Evolutionary conservation across 1,140 invertebrate species (phyloP), one percentile per base, ranked within the genome.

Genomic region (Oscheius sp.): DNA sequence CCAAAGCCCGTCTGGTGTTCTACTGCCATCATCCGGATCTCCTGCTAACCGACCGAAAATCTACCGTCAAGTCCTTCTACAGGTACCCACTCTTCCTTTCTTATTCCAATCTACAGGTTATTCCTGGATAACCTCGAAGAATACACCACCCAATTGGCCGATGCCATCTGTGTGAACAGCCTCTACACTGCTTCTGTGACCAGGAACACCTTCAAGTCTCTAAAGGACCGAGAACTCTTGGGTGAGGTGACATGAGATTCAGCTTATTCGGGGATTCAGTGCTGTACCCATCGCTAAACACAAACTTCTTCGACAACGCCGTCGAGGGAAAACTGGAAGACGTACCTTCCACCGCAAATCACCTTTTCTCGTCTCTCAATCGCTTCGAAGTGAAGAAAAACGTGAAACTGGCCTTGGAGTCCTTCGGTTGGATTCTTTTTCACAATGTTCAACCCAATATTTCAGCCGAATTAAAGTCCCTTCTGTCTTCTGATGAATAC

Each of bases 1-100:
- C 88, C 74, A 84, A 86, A 31, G 88, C 89, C 69, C 87, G 89
- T 79, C 88, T 97, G 15, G 84, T 97, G 3, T 99, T 95, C 86
- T 99, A 99, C 80, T 99, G 96, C 79, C 97, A 99, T 87, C 94
- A 94, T 87, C 97, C 97, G 0, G 97, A 99, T 86, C 91, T 94
- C 81, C 87, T 99, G 2, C 87, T 98, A 1, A 91, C 91, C 18
- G 82, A 87, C 1, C 88, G 88, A 71, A 89, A 89, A 23, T 89
- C 90, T 0, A 75, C 85, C 0, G 79, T 92, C 0, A 66, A 62
- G 45, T 49, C 73, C 18, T 62, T 68, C 23, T 62, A 67, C 64
- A 26, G 23, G 23, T 26, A 59, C n/a, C 18, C 18, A 20, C 28
- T 18, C n/a, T 20, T 20, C 26, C 26, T 0, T 18, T 20, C 15